Conservation (phyloP, 2,113 vertebrate species). For the Nyctereutes procyonoides region DNA sequence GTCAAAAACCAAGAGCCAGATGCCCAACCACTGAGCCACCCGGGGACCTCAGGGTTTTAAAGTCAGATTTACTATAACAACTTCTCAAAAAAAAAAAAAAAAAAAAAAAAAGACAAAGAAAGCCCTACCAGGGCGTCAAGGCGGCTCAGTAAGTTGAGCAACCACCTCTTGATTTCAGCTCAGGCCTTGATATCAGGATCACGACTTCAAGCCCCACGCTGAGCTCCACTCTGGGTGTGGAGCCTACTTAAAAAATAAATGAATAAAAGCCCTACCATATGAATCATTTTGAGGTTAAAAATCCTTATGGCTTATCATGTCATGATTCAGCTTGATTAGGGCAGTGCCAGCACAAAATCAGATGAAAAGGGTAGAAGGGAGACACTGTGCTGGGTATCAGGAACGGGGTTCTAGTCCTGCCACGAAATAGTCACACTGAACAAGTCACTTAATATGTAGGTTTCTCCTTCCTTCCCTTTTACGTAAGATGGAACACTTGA, state of each 20-base stretch:
- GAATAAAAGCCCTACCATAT: background rate
- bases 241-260: background rate
- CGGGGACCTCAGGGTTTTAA: too few species aligned
- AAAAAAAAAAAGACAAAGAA: background rate
- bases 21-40: too few species aligned
- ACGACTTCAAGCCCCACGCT: background rate
- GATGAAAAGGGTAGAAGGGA: background rate
- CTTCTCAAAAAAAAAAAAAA: background rate
- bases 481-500: background rate
- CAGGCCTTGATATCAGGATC: background rate
- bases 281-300: slow-evolving; percentile 46
- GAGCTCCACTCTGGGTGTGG: background rate
- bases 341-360: background rate
- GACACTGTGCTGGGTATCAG: background rate
- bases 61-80: too few species aligned
- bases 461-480: background rate
- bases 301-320: background rate
- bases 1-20: too few species aligned
- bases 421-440: background rate
- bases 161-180: background rate
- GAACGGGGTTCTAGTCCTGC: background rate
- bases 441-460: background rate
- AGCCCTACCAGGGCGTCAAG: background rate
- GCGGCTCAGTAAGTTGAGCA: background rate
- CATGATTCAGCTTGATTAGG: background rate